Conservation (phyloP, 2,797 vertebrate species). For the Threskiornis aethiopicus region DNA sequence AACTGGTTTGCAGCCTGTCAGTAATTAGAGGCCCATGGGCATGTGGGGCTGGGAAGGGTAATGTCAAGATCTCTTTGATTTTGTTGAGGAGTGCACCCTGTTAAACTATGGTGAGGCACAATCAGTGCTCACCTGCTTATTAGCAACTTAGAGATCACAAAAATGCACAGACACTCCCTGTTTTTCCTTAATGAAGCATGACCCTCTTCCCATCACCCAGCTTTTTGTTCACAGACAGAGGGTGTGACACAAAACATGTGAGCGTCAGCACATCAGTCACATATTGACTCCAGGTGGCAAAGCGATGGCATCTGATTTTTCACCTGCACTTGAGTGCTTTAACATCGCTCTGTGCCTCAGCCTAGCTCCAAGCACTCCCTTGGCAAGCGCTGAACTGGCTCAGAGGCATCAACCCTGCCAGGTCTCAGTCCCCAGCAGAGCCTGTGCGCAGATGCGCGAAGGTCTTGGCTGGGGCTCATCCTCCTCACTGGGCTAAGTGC, state of each 20-base stretch:
- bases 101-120: neutral
- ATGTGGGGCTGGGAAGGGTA: neutral
- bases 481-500: neutral
- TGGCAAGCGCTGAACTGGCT: neutral
- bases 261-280: neutral
- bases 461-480: neutral
- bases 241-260: neutral
- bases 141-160: neutral
- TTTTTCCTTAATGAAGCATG: neutral
- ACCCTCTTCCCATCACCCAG: neutral
- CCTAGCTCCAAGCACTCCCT: neutral
- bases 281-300: accelerated
- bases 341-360: neutral
- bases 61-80: neutral
- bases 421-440: neutral
- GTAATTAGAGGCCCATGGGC: neutral
- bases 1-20: neutral
- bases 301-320: accelerated
- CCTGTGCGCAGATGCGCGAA: neutral
- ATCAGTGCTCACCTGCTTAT: neutral
- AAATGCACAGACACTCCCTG: neutral
- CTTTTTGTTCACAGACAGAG: neutral
- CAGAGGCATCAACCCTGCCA: neutral
- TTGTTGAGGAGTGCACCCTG: neutral
- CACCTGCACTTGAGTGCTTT: neutral